Conservation (phyloP, 1,140 invertebrate genomes). For the Atta cephalotes region DNA sequence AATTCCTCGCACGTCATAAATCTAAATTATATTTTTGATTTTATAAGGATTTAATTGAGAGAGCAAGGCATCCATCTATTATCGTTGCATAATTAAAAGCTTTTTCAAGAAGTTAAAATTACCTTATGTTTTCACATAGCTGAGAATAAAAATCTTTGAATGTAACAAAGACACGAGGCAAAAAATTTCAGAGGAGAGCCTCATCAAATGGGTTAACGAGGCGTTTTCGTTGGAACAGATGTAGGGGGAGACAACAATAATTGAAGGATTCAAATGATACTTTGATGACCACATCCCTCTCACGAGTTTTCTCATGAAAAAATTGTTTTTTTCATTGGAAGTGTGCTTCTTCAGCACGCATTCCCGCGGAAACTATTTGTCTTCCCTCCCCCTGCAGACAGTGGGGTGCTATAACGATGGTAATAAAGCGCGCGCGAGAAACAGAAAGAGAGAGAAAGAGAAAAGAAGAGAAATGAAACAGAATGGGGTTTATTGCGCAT, state of each 20-base stretch:
- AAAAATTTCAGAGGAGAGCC: constrained; percentile 9
- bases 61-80: neutral
- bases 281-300: constrained; percentile 39
- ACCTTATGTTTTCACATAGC: neutral
- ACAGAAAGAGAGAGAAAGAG: neutral
- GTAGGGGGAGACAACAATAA: neutral
- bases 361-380: constrained; percentile 38
- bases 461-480: constrained; percentile 13
- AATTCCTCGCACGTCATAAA: neutral
- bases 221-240: neutral
- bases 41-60: neutral
- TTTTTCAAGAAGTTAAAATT: neutral
- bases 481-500: constrained; percentile 21
- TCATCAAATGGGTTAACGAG: constrained; percentile 9
- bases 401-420: neutral
- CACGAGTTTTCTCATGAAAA: neutral
- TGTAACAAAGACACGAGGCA: neutral
- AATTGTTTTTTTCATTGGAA: constrained; percentile 20
- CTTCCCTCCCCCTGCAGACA: neutral
- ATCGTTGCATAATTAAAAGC: neutral
- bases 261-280: constrained; percentile 54
- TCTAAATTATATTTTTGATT: neutral
- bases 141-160: neutral
- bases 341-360: constrained; percentile 1
- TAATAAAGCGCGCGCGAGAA: constrained; percentile 32